Conservation (phyloP, 2,797 vertebrate genomes). For the Myripristis murdjan region DNA sequence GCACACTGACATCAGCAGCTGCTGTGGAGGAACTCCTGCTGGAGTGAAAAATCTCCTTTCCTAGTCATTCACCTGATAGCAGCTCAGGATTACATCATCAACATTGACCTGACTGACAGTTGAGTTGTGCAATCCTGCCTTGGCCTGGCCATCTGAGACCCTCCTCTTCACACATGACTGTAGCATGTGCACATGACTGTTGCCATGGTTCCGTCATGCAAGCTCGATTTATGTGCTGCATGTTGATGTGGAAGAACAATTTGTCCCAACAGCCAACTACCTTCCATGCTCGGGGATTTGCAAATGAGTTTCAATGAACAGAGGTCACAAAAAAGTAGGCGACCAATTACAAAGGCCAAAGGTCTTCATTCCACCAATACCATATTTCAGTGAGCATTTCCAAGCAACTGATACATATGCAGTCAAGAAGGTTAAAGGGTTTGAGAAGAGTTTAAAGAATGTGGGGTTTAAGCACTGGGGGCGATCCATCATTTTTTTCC, state of each 20-base stretch:
- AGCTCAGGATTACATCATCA: slow-evolving; percentile 37
- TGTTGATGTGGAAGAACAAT: not conserved
- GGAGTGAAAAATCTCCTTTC: slow-evolving; percentile 3
- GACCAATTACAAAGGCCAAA: too few relatives aligned
- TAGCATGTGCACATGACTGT: slow-evolving; percentile 11
- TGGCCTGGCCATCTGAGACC: slow-evolving; percentile 3
- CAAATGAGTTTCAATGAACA: too few relatives aligned
- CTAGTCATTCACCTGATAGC: not conserved
- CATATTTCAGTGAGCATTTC: too few relatives aligned
- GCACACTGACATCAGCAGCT: not conserved
- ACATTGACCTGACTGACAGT: not conserved
- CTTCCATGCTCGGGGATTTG: not conserved
- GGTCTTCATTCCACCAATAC: too few relatives aligned
- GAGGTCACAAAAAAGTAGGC: too few relatives aligned
- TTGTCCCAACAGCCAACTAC: not conserved
- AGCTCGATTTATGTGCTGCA: not conserved
- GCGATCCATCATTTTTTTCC: not conserved
- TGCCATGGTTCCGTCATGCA: slow-evolving; percentile 15
- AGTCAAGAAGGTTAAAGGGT: not conserved
- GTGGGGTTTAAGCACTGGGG: not conserved
- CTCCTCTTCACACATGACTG: slow-evolving; percentile 26
- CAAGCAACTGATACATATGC: too few relatives aligned
- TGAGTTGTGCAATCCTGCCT: not conserved
- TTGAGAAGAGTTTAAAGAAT: not conserved
- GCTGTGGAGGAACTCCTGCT: not conserved